A percentile compares a stretch with the other conserved stretches of the same genome.
Conservation (phyloP, 1,140 invertebrate species). For the Bradysia coprophila region DNA sequence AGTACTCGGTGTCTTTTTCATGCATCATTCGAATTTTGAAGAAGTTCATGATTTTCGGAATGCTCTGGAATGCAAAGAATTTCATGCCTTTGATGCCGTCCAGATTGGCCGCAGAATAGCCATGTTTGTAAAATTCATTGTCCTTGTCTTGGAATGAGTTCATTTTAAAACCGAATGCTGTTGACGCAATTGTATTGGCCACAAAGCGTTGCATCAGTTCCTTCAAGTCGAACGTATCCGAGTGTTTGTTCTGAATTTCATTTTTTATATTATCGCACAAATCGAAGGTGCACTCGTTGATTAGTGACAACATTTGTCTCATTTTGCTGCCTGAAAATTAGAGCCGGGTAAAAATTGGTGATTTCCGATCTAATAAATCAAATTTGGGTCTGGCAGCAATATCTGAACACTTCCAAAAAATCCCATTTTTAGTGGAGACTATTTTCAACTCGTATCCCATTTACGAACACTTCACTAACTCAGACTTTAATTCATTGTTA, state of each 20-base stretch:
- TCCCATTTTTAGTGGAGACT: too few relatives aligned
- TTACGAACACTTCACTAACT: too few relatives aligned
- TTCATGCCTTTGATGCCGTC: conserved; percentile 2
- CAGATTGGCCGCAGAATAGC: conserved; percentile 12
- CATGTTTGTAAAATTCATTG: conserved; percentile 26
- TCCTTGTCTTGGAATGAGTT: conserved; percentile 26
- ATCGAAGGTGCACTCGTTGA: conserved; percentile 8
- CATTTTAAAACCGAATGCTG: conserved; percentile 24
- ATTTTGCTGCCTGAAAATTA: too few relatives aligned
- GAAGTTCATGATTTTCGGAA: conserved; percentile 4
- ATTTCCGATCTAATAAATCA: too few relatives aligned
- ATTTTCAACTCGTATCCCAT: too few relatives aligned
- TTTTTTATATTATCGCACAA: conserved; percentile 3
- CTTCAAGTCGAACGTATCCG: conserved; percentile 15
- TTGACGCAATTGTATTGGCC: conserved; percentile 25
- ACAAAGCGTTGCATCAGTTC: conserved; percentile 22
- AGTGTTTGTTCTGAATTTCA: neutral
- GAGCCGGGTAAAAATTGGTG: too few relatives aligned
- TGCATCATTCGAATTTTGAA: conserved; percentile 12
- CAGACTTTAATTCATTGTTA: too few relatives aligned
- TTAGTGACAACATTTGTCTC: conserved; percentile 15
- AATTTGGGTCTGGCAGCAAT: too few relatives aligned
- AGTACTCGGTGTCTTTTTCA: conserved; percentile 13
- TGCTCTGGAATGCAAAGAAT: neutral
- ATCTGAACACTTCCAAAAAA: too few relatives aligned